A percentile compares a stretch with the other conserved stretches of the same genome.
Conservation (phyloP, 2,797 vertebrate genomes). For the Sebastes steindachneri region DNA sequence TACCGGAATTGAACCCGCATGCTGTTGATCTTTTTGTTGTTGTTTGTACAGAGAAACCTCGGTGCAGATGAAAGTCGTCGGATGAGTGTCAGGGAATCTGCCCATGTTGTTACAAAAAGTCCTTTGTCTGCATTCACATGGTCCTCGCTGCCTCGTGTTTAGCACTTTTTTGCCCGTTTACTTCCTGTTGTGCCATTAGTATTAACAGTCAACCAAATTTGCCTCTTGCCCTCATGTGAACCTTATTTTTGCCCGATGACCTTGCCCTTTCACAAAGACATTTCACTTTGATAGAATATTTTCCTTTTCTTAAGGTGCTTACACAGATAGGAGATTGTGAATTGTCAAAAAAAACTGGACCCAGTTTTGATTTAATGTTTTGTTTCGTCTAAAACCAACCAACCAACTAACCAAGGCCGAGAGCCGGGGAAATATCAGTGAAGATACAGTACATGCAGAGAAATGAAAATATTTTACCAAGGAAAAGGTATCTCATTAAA, state of each 20-base stretch:
- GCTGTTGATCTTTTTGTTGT: background rate
- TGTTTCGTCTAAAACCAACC: background rate
- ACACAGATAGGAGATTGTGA: background rate
- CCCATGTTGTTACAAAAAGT: slow-evolving; percentile 13
- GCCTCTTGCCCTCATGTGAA: slow-evolving; percentile 46
- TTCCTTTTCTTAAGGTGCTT: background rate
- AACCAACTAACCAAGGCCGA: background rate
- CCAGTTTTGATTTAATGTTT: background rate
- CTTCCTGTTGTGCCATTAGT: slow-evolving; percentile 50
- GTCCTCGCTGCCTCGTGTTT: slow-evolving; percentile 30
- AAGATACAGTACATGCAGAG: background rate
- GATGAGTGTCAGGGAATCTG: slow-evolving; percentile 26
- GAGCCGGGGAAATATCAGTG: background rate
- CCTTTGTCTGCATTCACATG: background rate
- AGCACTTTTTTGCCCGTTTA: slow-evolving; percentile 11
- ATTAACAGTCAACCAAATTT: slow-evolving; percentile 37
- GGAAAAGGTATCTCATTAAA: slow-evolving; percentile 1
- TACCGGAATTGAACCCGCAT: slow-evolving; percentile 20
- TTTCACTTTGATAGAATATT: slow-evolving; percentile 15
- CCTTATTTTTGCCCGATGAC: slow-evolving; percentile 30
- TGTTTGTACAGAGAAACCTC: background rate
- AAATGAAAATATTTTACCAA: background rate
- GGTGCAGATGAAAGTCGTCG: slow-evolving; percentile 11
- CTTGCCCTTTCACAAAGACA: slow-evolving; percentile 3
- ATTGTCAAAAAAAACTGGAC: background rate